Conservation (phyloP, 2,888 invertebrate genomes). For the Chydorus sphaericus region DNA sequence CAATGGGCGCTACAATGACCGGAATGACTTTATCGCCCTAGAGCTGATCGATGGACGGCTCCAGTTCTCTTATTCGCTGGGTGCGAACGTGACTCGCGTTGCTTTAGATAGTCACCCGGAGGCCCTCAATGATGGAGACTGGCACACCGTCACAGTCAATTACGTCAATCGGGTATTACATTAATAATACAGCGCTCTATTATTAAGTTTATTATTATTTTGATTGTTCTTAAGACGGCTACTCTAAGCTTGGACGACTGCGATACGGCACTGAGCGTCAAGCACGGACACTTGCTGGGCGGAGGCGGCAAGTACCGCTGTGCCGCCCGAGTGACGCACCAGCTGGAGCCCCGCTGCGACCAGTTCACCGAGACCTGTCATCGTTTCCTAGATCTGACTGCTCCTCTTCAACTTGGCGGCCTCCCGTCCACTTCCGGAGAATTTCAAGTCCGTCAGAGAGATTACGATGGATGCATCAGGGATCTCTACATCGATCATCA, state of each 20-base stretch:
- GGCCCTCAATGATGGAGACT: constrained; percentile 69
- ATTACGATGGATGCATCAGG: constrained; percentile 81
- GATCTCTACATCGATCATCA: constrained; percentile 73
- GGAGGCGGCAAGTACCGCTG: constrained; percentile 51
- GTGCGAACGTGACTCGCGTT: constrained; percentile 47
- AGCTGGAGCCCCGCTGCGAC: constrained; percentile 47
- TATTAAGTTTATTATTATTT: neutral
- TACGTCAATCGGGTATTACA: constrained; percentile 62
- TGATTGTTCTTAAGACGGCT: constrained; percentile 43
- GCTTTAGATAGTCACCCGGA: constrained; percentile 46
- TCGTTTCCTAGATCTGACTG: constrained; percentile 74
- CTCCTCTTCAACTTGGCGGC: constrained; percentile 81
- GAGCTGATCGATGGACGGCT: constrained; percentile 62
- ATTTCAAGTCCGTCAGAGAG: constrained; percentile 30
- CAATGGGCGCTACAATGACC: constrained; percentile 90
- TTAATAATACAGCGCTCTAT: neutral
- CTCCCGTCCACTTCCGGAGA: constrained; percentile 41
- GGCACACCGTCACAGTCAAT: constrained; percentile 71
- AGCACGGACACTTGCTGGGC: constrained; percentile 51
- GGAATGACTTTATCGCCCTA: constrained; percentile 82
- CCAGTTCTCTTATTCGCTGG: constrained; percentile 76
- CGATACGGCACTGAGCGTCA: constrained; percentile 66
- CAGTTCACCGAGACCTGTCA: constrained; percentile 36
- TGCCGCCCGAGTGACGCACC: constrained; percentile 58
- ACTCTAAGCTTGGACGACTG: constrained; percentile 73